Base-by-base conservation (phyloP, 2,797 vertebrate species). In the Galagoides demidoff region DNA sequence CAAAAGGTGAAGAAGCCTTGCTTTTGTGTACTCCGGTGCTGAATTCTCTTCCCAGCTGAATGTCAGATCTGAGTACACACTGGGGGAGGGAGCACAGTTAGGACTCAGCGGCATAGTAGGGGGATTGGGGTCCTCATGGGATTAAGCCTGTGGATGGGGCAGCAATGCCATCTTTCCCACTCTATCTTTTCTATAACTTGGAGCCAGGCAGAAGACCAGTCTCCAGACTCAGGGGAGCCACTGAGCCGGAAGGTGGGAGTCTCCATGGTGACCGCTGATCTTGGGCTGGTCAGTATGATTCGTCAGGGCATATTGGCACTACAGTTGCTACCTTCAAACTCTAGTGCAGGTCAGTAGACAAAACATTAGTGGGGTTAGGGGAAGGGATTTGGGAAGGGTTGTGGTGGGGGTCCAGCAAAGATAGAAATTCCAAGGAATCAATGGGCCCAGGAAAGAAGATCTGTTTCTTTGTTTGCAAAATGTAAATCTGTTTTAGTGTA, bases 261-360 rank as follows among this genome's bases (percentile, higher is more conserved):
- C 95, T 99, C 99, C 87, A 99, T 99, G 99, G 99, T 99, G 95
- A 99, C 99, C 3, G 99, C 99, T 9, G 99, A 99, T 2, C 99
- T 99, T 90, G 99, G 99, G 12, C 99, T 99, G 52, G 99, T 99
- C 98, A 99, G 99, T 98, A 99, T 99, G 99, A 99, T 99, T 20
- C 99, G 99, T 29, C 99, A 99, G 93, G 99, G 99, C 20, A 99
- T 99, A 97, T 98, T 99, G 78, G 99, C 99, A 0, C 98, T 99
- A 88, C 99, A 99, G 98, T 96, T 99, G 95, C 98, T 99, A 93
- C 99, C 99, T 12, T 99, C 99, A 45, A 99, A 99, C 98, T 99
- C 99, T 97, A 99, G 99, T 6, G 99, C 99, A 98, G 99, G 99
- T 99, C 84, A 89, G 98, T 97, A 79, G 43, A 89, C 68, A 22